Evolutionary conservation across 2,797 vertebrate species (phyloP).

Genomic region (Sylvilagus floridanus): DNA sequence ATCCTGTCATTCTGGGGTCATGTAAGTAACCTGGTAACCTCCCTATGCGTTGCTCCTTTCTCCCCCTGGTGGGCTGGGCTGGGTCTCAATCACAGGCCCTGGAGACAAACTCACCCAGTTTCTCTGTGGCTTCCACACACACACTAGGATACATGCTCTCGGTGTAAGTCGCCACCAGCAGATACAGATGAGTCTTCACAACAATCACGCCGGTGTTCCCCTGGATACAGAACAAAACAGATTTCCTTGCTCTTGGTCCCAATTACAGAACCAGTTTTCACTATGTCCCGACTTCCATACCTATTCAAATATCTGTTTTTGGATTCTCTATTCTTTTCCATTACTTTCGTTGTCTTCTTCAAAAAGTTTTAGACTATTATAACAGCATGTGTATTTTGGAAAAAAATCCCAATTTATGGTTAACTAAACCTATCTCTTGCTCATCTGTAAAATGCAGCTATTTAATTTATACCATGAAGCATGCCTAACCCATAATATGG

Average conservation of each 20-base stretch:
- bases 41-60: neutral
- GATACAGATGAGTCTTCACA: constrained; percentile 86
- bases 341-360: constrained; percentile 16
- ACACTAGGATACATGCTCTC: constrained; percentile 89
- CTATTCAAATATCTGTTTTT: neutral
- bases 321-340: neutral
- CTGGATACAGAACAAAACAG: constrained; percentile 77
- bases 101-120: constrained; percentile 85
- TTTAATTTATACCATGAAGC: constrained; percentile 20
- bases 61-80: neutral
- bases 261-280: constrained; percentile 25
- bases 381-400: neutral
- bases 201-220: constrained; percentile 86
- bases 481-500: neutral
- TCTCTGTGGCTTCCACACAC: constrained; percentile 91
- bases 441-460: constrained; percentile 37
- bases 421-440: neutral
- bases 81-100: neutral
- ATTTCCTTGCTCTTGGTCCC: constrained; percentile 1
- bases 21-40: neutral
- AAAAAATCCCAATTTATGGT: neutral
- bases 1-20: neutral
- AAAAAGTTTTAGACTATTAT: constrained; percentile 14
- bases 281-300: constrained; percentile 6
- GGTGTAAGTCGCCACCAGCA: constrained; percentile 88